phyloP scores from a whole-genome alignment of 2,797 vertebrate genomes.

The Cetoscarus ocellatus region DNA sequence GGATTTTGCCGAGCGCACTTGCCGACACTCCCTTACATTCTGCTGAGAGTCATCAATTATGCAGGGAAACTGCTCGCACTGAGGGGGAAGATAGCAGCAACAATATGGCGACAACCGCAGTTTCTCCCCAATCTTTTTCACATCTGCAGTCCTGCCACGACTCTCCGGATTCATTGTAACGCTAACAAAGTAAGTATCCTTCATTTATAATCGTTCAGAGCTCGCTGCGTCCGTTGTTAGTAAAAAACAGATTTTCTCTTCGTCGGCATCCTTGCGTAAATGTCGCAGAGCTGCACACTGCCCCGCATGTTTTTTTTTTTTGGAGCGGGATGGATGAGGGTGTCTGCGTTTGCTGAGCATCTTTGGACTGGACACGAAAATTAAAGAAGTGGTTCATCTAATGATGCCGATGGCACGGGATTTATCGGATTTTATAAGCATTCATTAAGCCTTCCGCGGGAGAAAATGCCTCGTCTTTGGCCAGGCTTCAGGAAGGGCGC shows the following conservation, averaged over 20 bases:
- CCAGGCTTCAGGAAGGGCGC: conserved; percentile 51
- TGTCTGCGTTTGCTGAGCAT: conserved; percentile 56
- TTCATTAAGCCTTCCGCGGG: conserved; percentile 18
- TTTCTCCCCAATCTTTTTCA: conserved; percentile 89
- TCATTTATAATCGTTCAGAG: conserved; percentile 33
- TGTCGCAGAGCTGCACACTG: conserved; percentile 87
- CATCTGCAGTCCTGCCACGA: conserved; percentile 91
- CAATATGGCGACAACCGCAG: conserved; percentile 99
- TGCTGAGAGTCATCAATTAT: conserved; percentile 92
- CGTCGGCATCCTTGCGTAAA: conserved; percentile 72
- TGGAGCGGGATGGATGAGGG: conserved; percentile 56
- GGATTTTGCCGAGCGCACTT: conserved; percentile 66
- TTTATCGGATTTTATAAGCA: conserved; percentile 42
- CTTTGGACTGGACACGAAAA: conserved; percentile 28
- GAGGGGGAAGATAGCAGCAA: conserved; percentile 89
- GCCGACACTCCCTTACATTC: conserved; percentile 86
- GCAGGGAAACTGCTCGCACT: conserved; percentile 86
- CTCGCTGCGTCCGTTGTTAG: conserved; percentile 28
- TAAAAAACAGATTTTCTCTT: conserved; percentile 36
- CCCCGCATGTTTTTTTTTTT: conserved; percentile 53
- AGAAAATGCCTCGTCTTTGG: conserved; percentile 30
- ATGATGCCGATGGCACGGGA: conserved; percentile 13
- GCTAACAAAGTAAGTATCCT: conserved; percentile 80
- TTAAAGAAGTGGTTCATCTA: neutral
- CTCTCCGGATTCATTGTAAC: conserved; percentile 88